A percentile compares a stretch with the other conserved stretches of the same genome.
Conservation (phyloP, 2,113 vertebrate genomes). For the Pterocles burchelli region DNA sequence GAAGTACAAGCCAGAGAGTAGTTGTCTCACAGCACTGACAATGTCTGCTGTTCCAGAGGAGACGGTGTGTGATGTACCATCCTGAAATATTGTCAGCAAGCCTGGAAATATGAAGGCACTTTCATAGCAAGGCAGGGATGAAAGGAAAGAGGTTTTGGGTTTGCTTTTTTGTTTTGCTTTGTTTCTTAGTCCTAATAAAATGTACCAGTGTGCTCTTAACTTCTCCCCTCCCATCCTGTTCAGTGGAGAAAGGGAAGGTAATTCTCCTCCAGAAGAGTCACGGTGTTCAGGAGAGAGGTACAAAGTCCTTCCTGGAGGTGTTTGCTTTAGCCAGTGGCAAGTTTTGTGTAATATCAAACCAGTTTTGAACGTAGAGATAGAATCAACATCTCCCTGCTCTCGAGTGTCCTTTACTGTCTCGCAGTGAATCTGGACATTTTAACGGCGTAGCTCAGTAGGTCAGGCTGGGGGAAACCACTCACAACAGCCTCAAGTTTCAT, state of each 20-base stretch:
- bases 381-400: background rate
- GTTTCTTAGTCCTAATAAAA: slow-evolving; percentile 52
- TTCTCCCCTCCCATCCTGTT: slow-evolving; percentile 17
- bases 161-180: slow-evolving; percentile 62
- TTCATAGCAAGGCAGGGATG: slow-evolving; percentile 60
- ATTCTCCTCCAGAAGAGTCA: background rate
- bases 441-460: background rate
- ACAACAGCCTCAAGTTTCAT: background rate
- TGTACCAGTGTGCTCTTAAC: slow-evolving; percentile 15
- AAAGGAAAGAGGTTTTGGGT: slow-evolving; percentile 59
- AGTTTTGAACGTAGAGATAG: background rate
- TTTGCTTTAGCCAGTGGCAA: background rate
- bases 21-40: slow-evolving; percentile 65
- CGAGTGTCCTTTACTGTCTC: background rate
- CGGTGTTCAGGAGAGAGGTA: background rate
- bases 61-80: slow-evolving; percentile 58
- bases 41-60: slow-evolving; percentile 61
- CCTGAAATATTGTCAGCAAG: slow-evolving; percentile 69
- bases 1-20: slow-evolving; percentile 50
- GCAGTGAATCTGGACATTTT: fast-evolving
- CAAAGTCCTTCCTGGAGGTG: background rate
- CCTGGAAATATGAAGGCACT: slow-evolving; percentile 60
- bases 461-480: background rate
- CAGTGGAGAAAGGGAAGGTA: background rate
- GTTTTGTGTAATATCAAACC: background rate